Conservation (phyloP, 1,140 invertebrate genomes). For the Euwallacea fornicatus region DNA sequence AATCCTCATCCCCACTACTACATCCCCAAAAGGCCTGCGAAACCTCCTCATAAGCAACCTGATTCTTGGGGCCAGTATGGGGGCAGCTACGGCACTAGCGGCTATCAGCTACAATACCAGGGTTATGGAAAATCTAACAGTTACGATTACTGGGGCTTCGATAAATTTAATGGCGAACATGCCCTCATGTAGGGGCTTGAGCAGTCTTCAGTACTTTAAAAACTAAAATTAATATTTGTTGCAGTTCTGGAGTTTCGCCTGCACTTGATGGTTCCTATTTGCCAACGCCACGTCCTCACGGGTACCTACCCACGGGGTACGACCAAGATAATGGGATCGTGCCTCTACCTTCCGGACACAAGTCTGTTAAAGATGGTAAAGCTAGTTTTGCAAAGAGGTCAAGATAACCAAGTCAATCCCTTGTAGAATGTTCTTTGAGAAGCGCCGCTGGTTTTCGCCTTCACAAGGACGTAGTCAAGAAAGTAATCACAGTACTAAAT, state of each 20-base stretch:
- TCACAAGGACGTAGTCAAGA: constrained; percentile 63
- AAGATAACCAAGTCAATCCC: background rate
- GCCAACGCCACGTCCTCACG: background rate
- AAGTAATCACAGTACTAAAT: constrained; percentile 64
- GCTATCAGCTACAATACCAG: constrained; percentile 40
- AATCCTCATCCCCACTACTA: constrained; percentile 41
- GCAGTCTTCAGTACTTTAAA: too few relatives aligned
- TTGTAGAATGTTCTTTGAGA: constrained; percentile 72
- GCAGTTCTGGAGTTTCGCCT: background rate
- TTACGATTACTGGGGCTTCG: constrained; percentile 48
- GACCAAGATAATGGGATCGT: constrained; percentile 41
- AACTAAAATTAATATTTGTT: too few relatives aligned
- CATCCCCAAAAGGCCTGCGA: constrained; percentile 36
- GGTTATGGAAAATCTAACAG: constrained; percentile 50
- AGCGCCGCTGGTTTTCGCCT: constrained; percentile 72
- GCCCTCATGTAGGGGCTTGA: background rate
- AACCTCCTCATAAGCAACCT: constrained; percentile 23
- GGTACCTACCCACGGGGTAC: background rate
- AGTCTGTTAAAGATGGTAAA: constrained; percentile 47
- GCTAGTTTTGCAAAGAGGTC: background rate
- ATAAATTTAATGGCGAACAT: constrained; percentile 35
- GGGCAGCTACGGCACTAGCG: constrained; percentile 49
- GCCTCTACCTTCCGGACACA: constrained; percentile 39
- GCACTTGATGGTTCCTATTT: background rate
- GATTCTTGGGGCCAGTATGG: constrained; percentile 51